Percentiles rank a stretch among this genome's conserved stretches.
Conservation (phyloP, 2,113 vertebrate genomes). For the Grallaria varia region DNA sequence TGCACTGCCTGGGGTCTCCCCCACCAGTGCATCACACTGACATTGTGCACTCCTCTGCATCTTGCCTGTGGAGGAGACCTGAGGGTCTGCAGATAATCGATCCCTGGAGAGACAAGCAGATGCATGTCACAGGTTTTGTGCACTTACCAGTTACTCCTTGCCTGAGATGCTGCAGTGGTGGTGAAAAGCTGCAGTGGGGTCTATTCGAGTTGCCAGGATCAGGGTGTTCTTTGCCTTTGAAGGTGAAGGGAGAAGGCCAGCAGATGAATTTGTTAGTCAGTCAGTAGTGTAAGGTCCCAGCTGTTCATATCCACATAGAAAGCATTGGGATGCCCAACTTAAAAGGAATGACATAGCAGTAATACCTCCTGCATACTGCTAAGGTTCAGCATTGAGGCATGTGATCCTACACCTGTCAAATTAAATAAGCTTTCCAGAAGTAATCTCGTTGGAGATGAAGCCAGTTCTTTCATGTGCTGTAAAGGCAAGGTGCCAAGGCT, state of each 20-base stretch:
- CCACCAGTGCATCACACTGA: neutral
- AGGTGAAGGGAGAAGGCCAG: neutral
- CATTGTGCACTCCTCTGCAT: neutral
- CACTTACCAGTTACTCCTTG: neutral
- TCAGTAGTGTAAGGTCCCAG: neutral
- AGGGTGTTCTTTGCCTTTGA: neutral
- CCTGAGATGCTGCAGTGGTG: fast-evolving
- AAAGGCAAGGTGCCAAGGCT: neutral
- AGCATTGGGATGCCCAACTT: neutral
- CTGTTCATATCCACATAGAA: neutral
- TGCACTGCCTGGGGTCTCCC: fast-evolving
- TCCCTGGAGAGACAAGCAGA: neutral
- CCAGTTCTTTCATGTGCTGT: neutral
- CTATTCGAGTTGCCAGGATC: neutral
- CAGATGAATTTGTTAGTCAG: neutral
- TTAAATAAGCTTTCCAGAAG: slow-evolving; percentile 29
- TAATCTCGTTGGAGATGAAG: neutral
- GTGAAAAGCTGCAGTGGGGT: neutral
- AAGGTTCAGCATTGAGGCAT: neutral
- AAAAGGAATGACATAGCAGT: neutral
- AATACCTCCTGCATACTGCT: neutral
- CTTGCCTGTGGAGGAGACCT: neutral
- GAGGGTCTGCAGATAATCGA: neutral
- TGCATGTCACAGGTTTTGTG: fast-evolving
- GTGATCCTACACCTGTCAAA: slow-evolving; percentile 46